Base-by-base conservation (phyloP, 2,797 vertebrate genomes). In the Enteromius anoplus region DNA sequence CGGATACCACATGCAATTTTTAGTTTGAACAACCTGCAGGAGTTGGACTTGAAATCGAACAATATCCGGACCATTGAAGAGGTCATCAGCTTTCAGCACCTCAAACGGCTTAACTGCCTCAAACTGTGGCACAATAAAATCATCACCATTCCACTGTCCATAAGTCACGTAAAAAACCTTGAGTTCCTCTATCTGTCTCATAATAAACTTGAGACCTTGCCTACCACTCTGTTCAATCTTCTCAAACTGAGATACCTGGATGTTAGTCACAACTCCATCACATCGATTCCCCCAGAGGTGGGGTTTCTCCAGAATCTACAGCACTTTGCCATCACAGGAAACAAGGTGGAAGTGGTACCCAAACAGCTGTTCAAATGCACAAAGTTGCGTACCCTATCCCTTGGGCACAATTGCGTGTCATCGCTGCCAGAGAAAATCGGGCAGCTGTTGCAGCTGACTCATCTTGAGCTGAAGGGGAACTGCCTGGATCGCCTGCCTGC, bases 71-170 rank as follows among this genome's bases (percentile, higher is more conserved):
- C 97, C 88, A 99, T 99, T 37, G 98, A 99, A 91, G 98, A 99
- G 91, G 94, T 99, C 86, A 98, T 99, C 87, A 99, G 98, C 92
- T 99, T 99, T 89, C 98, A 99, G 90, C 98, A 99, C 90, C 95
- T 99, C 69, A 99, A 99, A 93, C 96, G 97, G 90, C 94, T 99
- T 86, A 97, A 95, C 3, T 98, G 96, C 91, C 96, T 99, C 89
- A 99, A 99, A 90, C 93, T 99, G 71, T 99, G 98, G 98, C 97
- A 99, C 93, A 99, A 99, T 90, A 98, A 97, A 92, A 99, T 99
- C 81, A 97, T 97, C 84, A 95, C 91, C 91, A 99, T 99, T 92
- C 98, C 98, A 40, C 85, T 97, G 89, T 97, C 98, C 29, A 98
- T 99, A 64, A 97, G 96, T 89, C 96, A 97, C 0, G 94, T 99